Percentiles rank a stretch among this genome's conserved stretches.
Evolutionary conservation across 2,113 vertebrate genomes (phyloP).

Genomic region (Phyllopteryx taeniolatus): DNA sequence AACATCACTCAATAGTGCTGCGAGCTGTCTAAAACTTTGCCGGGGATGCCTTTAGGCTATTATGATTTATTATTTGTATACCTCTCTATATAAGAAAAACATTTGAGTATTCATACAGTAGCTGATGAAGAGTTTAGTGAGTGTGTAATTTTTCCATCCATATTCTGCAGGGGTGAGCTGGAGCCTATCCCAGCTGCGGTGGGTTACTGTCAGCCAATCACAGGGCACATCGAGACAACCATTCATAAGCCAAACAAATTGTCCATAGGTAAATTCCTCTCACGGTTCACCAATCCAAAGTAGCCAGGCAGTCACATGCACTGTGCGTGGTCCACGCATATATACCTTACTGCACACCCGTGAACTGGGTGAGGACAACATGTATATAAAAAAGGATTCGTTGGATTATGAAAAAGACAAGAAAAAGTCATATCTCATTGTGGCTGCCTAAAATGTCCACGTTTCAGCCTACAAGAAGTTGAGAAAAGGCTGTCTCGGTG

Average conservation of each 20-base stretch:
- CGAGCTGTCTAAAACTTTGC: background rate
- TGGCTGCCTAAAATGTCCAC: no score
- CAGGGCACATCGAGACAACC: no score
- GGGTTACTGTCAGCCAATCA: no score
- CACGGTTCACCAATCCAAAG: background rate
- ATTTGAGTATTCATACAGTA: background rate
- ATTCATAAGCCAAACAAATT: background rate
- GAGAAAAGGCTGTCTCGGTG: no score
- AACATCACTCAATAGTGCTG: background rate
- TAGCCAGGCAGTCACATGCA: background rate
- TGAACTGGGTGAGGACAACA: no score
- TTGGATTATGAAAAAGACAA: no score
- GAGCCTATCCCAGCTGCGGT: no score
- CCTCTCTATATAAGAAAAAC: background rate
- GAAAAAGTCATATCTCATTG: no score
- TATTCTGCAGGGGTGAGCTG: background rate
- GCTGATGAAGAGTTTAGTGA: background rate
- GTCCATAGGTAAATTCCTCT: background rate
- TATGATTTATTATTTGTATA: conserved; percentile 1
- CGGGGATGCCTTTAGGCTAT: background rate
- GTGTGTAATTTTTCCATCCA: background rate
- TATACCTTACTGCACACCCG: no score
- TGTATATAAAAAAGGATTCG: no score
- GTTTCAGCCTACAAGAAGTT: no score
- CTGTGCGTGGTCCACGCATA: no score